A percentile compares a stretch with the other conserved stretches of the same genome.
phyloP scores from a whole-genome alignment of 2,113 vertebrate species.

The Cynocephalus volans region DNA sequence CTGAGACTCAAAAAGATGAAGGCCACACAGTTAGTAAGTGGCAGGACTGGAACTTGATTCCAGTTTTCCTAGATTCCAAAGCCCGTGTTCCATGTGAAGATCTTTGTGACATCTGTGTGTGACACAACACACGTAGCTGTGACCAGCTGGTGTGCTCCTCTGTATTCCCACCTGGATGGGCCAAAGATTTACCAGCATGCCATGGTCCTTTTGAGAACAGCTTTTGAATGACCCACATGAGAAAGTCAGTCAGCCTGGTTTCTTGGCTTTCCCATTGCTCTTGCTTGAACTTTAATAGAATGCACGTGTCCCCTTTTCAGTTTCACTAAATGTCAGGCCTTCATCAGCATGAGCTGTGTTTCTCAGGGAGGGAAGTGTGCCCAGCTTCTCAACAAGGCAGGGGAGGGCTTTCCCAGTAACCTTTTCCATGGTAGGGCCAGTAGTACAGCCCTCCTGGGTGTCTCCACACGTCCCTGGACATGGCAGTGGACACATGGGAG shows the following conservation, averaged over 20 bases:
- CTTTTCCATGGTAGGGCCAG: background rate
- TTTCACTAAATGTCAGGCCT: constrained; percentile 62
- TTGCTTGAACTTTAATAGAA: constrained; percentile 46
- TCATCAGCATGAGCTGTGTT: background rate
- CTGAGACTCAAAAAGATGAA: background rate
- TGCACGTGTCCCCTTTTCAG: background rate
- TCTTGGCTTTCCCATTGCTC: constrained; percentile 25
- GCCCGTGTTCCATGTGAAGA: too few relatives aligned
- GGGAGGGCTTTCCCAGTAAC: background rate
- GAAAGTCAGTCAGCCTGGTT: constrained; percentile 22
- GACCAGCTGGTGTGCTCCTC: background rate
- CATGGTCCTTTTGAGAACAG: background rate
- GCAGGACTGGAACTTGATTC: background rate
- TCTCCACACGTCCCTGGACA: background rate
- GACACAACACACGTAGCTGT: background rate
- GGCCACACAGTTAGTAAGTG: background rate
- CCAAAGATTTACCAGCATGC: background rate
- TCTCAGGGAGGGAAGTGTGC: background rate
- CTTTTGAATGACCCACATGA: background rate
- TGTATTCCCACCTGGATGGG: background rate
- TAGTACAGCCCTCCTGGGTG: background rate
- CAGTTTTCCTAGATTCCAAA: background rate
- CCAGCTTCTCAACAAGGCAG: background rate
- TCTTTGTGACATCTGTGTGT: background rate
- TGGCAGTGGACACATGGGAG: background rate